phyloP scores from a whole-genome alignment of 2,797 vertebrate species.

The Cynodonichthys magdalenae region DNA sequence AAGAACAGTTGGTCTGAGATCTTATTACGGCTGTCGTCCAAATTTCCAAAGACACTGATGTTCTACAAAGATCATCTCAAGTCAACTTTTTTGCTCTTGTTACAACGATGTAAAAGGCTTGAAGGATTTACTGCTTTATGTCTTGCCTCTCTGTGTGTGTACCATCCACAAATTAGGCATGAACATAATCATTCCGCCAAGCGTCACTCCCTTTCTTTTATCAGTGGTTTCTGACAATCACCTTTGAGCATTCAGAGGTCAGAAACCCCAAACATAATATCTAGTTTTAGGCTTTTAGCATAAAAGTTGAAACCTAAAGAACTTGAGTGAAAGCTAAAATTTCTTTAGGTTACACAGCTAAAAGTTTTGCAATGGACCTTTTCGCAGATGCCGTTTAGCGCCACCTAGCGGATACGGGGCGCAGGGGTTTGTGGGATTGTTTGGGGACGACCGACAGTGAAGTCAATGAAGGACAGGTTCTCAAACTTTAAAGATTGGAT shows the following conservation, averaged over 20 bases:
- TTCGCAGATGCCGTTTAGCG: no score
- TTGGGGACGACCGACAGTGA: no score
- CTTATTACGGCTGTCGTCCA: not conserved
- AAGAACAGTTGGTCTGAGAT: conserved; percentile 1
- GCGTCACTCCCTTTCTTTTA: conserved; percentile 19
- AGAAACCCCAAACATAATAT: not conserved
- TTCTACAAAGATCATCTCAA: not conserved
- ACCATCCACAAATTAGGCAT: conserved; percentile 45
- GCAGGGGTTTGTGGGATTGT: no score
- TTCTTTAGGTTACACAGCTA: no score
- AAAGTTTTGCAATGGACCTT: no score
- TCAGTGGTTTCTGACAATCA: conserved; percentile 10
- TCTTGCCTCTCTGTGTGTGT: conserved; percentile 42
- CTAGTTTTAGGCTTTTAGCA: no score
- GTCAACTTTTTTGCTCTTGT: not conserved
- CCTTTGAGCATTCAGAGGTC: not conserved
- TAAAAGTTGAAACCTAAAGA: not conserved
- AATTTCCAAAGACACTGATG: not conserved
- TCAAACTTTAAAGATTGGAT: no score
- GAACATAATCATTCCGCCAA: conserved; percentile 4
- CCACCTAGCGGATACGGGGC: no score
- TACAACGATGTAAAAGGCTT: not conserved
- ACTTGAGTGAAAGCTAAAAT: not conserved
- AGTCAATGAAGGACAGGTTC: no score
- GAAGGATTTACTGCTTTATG: conserved; percentile 23